Base-by-base conservation (phyloP, 2,113 vertebrate genomes). In the Panurus biarmicus region DNA sequence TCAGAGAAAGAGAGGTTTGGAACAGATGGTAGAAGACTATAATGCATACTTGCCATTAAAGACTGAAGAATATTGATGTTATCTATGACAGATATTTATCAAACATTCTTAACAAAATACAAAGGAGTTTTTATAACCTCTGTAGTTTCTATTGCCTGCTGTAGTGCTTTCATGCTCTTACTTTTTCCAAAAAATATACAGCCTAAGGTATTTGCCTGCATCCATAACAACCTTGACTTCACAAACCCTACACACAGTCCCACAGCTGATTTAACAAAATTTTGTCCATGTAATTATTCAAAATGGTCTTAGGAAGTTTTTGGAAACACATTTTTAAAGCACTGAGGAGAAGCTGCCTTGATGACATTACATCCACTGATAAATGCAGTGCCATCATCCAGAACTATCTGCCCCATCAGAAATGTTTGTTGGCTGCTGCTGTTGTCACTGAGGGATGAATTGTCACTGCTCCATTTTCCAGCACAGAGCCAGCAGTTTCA, bases 401-500 rank as follows among this genome's bases (percentile, higher is more conserved):
- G 14, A 56, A 14, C 6, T 14, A 2, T 26, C 21, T 51, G 18
- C 8, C 21, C 31, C 38, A 23, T 13, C 25, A 18, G 3, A 47
- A 51, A 4, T 1, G 3, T 45, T 62, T 79, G 16, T 14, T 79
- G 79, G 26, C 36, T 76, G 57, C 12, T 26, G 1, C 61, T 33
- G 0, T 7, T 69, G n/a, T 15, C 36, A 51, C 2, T 4, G 31
- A 80, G 29, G 10, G 7, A 48, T 2, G 21, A 70, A n/a, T 7
- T 47, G 47, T 33, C 51, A 38, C 38, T 56, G 25, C 19, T 76
- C 60, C 14, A 1, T 19, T 69, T 40, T 58, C 4, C 54, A 81
- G 60, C 54, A 44, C 0, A 1, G 44, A 79, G 12, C 21, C 17
- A 33, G n/a, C 38, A 58, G n/a, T 14, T 54, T 19, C 69, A 20